Percentiles rank a stretch among this genome's conserved stretches.
Evolutionary conservation across 2,888 invertebrate species (phyloP).

Genomic region (Meta bourneti): DNA sequence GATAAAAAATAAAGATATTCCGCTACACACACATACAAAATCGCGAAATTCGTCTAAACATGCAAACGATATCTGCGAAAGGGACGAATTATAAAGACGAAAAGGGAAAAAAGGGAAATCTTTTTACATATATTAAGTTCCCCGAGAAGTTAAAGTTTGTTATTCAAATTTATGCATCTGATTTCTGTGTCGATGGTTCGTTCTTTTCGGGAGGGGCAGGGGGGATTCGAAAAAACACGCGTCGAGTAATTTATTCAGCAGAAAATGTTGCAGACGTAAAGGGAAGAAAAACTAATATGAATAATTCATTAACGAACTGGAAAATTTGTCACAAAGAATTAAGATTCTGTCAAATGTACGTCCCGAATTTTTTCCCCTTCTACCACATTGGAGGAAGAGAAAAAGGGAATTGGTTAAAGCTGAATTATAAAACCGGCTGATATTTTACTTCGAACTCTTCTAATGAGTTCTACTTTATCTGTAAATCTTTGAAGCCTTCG

Average conservation of each 20-base stretch:
- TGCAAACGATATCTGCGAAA: conserved; percentile 19
- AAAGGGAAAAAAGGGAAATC: not conserved
- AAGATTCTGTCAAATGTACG: conserved; percentile 64
- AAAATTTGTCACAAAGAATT: conserved; percentile 75
- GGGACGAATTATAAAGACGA: conserved; percentile 9
- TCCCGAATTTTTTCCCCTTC: conserved; percentile 8
- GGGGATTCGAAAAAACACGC: conserved; percentile 23
- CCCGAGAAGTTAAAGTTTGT: conserved; percentile 28
- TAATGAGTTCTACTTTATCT: not conserved
- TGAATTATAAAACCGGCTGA: not conserved
- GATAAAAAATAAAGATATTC: not conserved
- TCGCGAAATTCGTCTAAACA: not conserved
- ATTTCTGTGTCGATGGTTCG: conserved; percentile 62
- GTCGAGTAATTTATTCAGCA: conserved; percentile 65
- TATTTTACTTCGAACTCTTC: not conserved
- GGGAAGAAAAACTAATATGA: conserved; percentile 60
- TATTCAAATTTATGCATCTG: conserved; percentile 74
- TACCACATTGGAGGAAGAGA: not conserved
- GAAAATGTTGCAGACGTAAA: conserved; percentile 37
- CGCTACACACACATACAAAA: not conserved
- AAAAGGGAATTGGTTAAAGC: not conserved
- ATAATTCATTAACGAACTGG: conserved; percentile 76
- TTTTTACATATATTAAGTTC: not conserved
- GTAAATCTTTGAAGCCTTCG: not conserved
- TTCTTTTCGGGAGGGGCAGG: conserved; percentile 14